phyloP scores from a whole-genome alignment of 2,797 vertebrate species.

The Molossus alvarezi region DNA sequence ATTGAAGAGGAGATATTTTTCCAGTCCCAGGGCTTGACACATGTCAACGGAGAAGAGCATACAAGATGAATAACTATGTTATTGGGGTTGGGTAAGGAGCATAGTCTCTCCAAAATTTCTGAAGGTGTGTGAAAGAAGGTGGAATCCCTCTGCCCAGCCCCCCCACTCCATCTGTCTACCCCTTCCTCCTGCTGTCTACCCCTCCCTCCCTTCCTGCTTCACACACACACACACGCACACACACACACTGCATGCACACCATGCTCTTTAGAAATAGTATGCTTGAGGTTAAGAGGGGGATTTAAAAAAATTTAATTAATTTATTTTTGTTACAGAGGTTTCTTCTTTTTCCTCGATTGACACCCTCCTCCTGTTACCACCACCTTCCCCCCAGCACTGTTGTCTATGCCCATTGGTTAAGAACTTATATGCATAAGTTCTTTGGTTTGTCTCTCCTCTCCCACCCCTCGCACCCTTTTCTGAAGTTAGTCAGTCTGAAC shows the following conservation, averaged over 20 bases:
- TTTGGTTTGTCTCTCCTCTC: no score
- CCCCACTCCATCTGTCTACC: not conserved
- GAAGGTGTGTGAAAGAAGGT: not conserved
- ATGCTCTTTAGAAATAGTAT: not conserved
- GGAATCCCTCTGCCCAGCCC: not conserved
- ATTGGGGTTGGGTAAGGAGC: not conserved
- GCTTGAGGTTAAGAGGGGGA: not conserved
- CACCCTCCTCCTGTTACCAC: no score
- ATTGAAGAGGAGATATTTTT: not conserved
- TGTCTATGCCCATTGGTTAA: no score
- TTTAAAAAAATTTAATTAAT: no score
- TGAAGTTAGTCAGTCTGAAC: no score
- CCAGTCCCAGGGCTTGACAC: not conserved
- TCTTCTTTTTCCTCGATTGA: no score
- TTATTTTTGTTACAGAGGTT: no score
- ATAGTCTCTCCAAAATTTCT: not conserved
- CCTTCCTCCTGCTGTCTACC: no score
- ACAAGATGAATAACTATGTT: not conserved
- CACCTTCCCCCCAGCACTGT: no score
- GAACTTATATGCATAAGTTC: no score
- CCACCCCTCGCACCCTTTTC: no score
- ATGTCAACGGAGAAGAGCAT: not conserved
- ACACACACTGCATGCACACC: no score
- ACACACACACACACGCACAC: not conserved
- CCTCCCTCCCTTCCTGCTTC: not conserved